phyloP scores from a whole-genome alignment of 2,797 vertebrate genomes.

The Myotis vivesi region DNA sequence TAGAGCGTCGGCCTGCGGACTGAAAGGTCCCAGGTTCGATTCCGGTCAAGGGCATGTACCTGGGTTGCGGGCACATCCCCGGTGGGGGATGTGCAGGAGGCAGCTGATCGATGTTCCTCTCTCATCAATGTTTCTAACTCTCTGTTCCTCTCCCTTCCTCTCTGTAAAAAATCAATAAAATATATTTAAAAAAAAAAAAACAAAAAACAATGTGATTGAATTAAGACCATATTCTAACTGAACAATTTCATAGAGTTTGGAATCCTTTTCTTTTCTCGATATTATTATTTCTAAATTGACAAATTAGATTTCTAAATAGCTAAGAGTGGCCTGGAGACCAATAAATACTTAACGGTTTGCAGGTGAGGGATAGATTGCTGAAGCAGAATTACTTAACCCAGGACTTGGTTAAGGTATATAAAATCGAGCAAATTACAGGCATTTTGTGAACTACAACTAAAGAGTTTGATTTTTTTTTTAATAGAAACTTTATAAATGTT shows the following conservation, averaged over 20 bases:
- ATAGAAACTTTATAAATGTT: neutral
- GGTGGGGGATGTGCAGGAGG: too few relatives aligned
- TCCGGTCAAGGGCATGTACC: too few relatives aligned
- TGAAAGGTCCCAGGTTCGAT: too few relatives aligned
- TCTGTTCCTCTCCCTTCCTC: too few relatives aligned
- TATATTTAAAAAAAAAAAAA: too few relatives aligned
- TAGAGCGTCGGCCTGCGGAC: too few relatives aligned
- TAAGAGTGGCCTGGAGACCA: neutral
- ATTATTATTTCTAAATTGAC: neutral
- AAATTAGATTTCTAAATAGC: neutral
- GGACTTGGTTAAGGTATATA: neutral
- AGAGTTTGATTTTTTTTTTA: neutral
- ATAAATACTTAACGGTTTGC: neutral
- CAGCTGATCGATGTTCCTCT: too few relatives aligned
- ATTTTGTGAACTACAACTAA: neutral
- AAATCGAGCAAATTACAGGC: neutral
- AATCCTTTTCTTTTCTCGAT: neutral
- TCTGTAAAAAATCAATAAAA: too few relatives aligned
- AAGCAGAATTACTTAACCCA: neutral
- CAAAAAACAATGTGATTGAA: neutral
- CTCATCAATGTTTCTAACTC: too few relatives aligned
- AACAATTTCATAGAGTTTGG: neutral
- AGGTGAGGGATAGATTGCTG: neutral
- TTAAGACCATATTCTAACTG: neutral
- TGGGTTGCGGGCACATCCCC: too few relatives aligned